Evolutionary conservation across 2,888 invertebrate species (phyloP).

Genomic region (Hylaea fasciaria): DNA sequence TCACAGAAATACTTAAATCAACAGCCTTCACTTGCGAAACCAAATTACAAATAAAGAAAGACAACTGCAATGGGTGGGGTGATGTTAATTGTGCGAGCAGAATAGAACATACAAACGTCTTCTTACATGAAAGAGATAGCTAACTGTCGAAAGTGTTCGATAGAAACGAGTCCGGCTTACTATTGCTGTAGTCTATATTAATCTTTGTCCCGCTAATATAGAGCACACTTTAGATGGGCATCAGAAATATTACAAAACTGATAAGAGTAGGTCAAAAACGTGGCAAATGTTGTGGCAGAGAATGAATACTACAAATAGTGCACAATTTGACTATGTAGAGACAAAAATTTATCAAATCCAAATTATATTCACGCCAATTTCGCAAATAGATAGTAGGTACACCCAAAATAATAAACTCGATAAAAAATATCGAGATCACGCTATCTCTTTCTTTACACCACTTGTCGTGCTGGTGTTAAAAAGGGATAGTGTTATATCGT

Average conservation of each 20-base stretch:
- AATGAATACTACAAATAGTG: not conserved
- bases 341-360: too few relatives aligned
- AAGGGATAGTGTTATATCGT: too few relatives aligned
- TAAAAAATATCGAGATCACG: too few relatives aligned
- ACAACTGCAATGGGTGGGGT: constrained; percentile 62
- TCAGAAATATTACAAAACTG: not conserved
- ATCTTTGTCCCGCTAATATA: not conserved
- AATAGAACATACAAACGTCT: constrained; percentile 19
- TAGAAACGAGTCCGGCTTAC: constrained; percentile 42
- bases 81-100: constrained; percentile 54
- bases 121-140: constrained; percentile 57
- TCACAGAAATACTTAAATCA: constrained; percentile 37
- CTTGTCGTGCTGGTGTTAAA: too few relatives aligned
- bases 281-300: not conserved
- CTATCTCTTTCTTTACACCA: too few relatives aligned
- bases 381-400: too few relatives aligned
- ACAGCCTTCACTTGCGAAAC: constrained; percentile 58
- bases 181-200: constrained; percentile 18
- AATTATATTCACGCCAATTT: too few relatives aligned
- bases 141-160: constrained; percentile 58
- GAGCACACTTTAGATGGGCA: constrained; percentile 16
- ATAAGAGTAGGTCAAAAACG: constrained; percentile 12
- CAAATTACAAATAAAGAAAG: constrained; percentile 58
- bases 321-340: too few relatives aligned
- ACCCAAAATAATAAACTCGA: too few relatives aligned